Evolutionary conservation across 2,888 invertebrate genomes (phyloP).

Genomic region (Xanthia togata): DNA sequence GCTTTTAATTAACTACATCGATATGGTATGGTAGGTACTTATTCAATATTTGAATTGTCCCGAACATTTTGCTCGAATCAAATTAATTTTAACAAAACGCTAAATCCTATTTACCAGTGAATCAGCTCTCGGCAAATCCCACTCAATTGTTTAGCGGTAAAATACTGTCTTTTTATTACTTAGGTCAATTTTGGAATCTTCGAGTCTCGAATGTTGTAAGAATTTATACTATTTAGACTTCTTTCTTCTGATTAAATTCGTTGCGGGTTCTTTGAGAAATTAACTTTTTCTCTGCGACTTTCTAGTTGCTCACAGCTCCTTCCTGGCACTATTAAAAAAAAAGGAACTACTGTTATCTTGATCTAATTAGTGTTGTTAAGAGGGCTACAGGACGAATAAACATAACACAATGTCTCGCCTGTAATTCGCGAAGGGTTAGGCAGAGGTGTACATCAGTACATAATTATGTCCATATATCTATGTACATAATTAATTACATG

Average conservation of each 20-base stretch:
- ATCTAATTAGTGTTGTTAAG: slow-evolving; percentile 1
- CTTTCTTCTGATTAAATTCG: slow-evolving; percentile 43
- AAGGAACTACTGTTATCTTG: not conserved
- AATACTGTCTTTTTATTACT: slow-evolving; percentile 19
- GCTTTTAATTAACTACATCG: not conserved
- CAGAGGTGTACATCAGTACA: not conserved
- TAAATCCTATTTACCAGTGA: slow-evolving; percentile 2
- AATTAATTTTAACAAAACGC: slow-evolving; percentile 8
- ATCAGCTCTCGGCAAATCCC: not conserved
- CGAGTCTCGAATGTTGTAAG: slow-evolving; percentile 1
- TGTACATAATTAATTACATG: too few relatives aligned
- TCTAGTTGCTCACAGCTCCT: not conserved
- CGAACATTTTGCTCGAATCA: not conserved
- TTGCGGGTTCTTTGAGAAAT: slow-evolving; percentile 35
- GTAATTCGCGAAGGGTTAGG: not conserved
- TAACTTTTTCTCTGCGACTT: not conserved
- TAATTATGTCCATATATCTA: too few relatives aligned
- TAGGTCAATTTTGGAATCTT: slow-evolving; percentile 27
- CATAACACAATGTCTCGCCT: too few relatives aligned
- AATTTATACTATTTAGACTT: slow-evolving; percentile 1
- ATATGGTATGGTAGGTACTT: not conserved
- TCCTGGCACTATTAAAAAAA: not conserved
- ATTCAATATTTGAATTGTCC: slow-evolving; percentile 10
- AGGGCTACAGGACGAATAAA: not conserved
- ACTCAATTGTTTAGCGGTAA: slow-evolving; percentile 18